Percentiles rank a stretch among this genome's conserved stretches.
These are phyloP conservation scores for Lasioglossum pauxillum DNA, from an alignment of 2,888 invertebrate genomes.

Conservation along the genomic window DNA sequence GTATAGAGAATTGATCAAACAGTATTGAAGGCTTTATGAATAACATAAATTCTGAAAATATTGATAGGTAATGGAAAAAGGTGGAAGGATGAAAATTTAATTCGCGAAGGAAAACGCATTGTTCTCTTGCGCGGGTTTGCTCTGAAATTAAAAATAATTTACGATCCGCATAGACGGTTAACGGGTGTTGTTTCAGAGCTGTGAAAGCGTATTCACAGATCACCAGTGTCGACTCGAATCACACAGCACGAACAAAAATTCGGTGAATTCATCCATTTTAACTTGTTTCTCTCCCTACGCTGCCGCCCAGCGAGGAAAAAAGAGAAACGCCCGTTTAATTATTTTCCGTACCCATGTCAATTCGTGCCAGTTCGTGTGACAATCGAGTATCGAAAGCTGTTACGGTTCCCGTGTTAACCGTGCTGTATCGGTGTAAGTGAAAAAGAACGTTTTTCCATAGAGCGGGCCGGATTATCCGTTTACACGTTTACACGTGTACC, in stretches of 20 bases:
- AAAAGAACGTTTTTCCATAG: conserved; percentile 8
- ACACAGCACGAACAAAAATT: conserved; percentile 41
- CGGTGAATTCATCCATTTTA: conserved; percentile 44
- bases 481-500: conserved; percentile 8
- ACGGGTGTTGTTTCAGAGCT: conserved; percentile 32
- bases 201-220: conserved; percentile 39
- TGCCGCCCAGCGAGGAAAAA: neutral
- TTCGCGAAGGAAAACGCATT: conserved; percentile 6
- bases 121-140: neutral
- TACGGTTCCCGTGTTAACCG: conserved; percentile 42
- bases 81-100: neutral
- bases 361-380: conserved; percentile 34
- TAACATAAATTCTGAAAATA: neutral
- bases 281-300: conserved; percentile 36
- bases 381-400: conserved; percentile 41
- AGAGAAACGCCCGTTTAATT: conserved; percentile 52
- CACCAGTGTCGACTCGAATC: conserved; percentile 34
- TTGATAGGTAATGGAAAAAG: neutral
- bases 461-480: neutral
- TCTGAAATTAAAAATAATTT: conserved; percentile 46
- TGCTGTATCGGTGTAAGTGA: conserved; percentile 1
- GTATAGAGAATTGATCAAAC: neutral
- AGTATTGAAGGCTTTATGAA: neutral
- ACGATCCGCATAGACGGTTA: conserved; percentile 24
- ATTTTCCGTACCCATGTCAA: conserved; percentile 50